Percentiles rank a stretch among this genome's conserved stretches.
phyloP scores from a whole-genome alignment of 2,797 vertebrate genomes.

The Lagocephalus sceleratus region DNA sequence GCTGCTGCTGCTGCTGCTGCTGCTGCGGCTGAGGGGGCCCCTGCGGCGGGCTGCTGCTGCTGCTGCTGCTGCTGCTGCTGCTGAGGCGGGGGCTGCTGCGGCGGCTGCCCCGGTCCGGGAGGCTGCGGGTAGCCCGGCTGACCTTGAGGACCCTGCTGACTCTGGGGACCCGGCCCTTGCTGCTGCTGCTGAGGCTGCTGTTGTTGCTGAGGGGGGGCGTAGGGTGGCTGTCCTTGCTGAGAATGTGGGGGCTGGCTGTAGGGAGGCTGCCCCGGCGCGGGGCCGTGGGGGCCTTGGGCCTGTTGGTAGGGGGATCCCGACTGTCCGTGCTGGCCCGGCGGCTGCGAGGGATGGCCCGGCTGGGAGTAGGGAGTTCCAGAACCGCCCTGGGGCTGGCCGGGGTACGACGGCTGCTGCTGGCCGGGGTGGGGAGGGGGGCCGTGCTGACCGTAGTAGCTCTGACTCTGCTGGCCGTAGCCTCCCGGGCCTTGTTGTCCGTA shows the following conservation, averaged over 20 bases:
- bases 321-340: conserved; percentile 82
- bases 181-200: conserved; percentile 45
- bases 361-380: conserved; percentile 80
- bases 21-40: conserved; percentile 53
- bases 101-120: conserved; percentile 60
- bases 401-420: conserved; percentile 70
- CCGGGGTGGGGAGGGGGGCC: conserved; percentile 79
- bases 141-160: conserved; percentile 69
- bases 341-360: conserved; percentile 73
- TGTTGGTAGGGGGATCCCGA: conserved; percentile 83
- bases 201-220: conserved; percentile 76
- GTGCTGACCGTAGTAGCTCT: conserved; percentile 87
- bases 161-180: conserved; percentile 30
- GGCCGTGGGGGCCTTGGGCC: conserved; percentile 72
- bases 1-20: conserved; percentile 51
- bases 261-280: conserved; percentile 72
- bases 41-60: conserved; percentile 66
- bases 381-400: conserved; percentile 70
- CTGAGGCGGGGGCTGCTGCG: conserved; percentile 78
- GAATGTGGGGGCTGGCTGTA: conserved; percentile 78
- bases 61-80: conserved; percentile 64
- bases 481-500: conserved; percentile 92
- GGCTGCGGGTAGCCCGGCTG: conserved; percentile 69
- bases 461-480: conserved; percentile 88
- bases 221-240: conserved; percentile 70